Evolutionary conservation across 2,113 vertebrate species (phyloP).

Genomic region (Anguilla japonica): DNA sequence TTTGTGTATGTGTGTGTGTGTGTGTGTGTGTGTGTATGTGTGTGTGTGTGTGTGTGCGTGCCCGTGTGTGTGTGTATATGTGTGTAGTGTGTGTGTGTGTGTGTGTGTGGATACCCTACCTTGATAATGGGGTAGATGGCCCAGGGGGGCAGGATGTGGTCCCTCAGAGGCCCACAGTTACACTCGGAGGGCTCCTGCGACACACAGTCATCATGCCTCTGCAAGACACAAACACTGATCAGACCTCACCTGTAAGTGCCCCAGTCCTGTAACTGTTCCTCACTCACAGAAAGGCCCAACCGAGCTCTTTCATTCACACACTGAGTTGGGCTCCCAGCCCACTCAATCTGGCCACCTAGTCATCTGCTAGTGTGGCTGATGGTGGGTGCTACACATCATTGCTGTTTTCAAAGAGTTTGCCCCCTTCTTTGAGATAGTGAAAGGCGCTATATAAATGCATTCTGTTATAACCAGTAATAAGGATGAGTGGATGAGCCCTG

Average conservation of each 20-base stretch:
- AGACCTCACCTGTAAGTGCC: neutral
- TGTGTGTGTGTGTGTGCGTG: neutral
- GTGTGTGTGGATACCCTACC: neutral
- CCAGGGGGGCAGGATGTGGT: slow-evolving; percentile 87
- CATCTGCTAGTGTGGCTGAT: no score
- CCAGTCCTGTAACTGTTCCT: neutral
- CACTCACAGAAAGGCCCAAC: neutral
- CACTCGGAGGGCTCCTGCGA: slow-evolving; percentile 66
- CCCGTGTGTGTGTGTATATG: no score
- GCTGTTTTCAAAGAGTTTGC: no score
- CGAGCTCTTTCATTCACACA: neutral
- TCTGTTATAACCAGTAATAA: neutral
- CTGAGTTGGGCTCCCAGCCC: no score
- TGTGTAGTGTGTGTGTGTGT: neutral
- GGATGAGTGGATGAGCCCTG: neutral
- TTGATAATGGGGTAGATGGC: slow-evolving; percentile 76
- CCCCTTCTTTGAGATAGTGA: no score
- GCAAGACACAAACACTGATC: slow-evolving; percentile 28
- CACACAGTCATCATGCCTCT: slow-evolving; percentile 86
- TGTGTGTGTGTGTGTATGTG: neutral
- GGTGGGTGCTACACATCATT: no score
- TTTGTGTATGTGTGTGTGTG: neutral
- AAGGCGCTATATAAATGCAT: no score
- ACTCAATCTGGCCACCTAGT: no score
- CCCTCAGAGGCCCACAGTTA: slow-evolving; percentile 78